Base-by-base conservation (phyloP, 2,113 vertebrate genomes). In the Vidua chalybeata region DNA sequence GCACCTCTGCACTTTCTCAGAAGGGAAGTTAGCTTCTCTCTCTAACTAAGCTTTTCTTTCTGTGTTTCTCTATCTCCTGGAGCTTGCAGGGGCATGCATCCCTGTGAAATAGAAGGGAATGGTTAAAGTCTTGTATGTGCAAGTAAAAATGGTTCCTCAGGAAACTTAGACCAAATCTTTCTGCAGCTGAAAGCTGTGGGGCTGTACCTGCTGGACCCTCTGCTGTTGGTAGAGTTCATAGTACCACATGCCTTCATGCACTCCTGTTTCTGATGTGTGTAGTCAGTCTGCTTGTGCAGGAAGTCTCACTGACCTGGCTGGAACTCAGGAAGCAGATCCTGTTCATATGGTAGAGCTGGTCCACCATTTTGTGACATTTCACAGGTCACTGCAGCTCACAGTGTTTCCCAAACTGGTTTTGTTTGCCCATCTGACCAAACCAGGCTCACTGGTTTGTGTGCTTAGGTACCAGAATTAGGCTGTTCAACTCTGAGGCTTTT, bases 361-460 rank as follows among this genome's bases (percentile, higher is more conserved):
- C 39, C 33, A 67, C 52, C 30, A 4, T 49, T 83, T 33, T 61
- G 49, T 79, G 66, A 35, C 14, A 9, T 52, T 79, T 15, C 72
- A n/a, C 17, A 31, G 45, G 58, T 79, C 22, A 63, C 58, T 76
- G 26, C 35, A 55, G 52, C 66, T 91, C 78, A 22, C 1, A 0
- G n/a, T 43, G 55, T 49, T 83, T 83, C 13, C 41, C 28, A 46
- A 13, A 49, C 33, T 61, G 46, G 22, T 79, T 72, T 75, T 69
- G 37, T 84, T 78, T 84, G 73, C 84, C 66, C 62, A 43, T 2
- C 61, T 67, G 48, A 74, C 49, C 6, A 3, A 55, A 46, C 8
- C 10, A 1, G 4, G 11, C 14, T 52, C 0, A 0, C 7, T 52
- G 12, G 5, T 90, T 80, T 89, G 39, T 45, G 39, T 51, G 22